These are phyloP conservation scores for Eupithecia vulgata DNA, from an alignment of 2,888 invertebrate genomes.

Conservation along the genomic window DNA sequence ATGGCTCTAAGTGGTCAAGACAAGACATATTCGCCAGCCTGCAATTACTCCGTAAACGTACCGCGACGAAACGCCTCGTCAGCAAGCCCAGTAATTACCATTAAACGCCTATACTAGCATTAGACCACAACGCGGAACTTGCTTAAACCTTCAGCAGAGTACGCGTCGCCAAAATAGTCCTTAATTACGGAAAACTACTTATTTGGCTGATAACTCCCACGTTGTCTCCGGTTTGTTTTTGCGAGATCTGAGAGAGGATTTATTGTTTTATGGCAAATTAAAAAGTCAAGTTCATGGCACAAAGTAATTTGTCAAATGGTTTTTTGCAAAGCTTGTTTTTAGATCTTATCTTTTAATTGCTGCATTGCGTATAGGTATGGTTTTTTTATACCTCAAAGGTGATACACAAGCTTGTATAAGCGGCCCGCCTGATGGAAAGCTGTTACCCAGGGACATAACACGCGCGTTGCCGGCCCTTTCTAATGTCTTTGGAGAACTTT, in stretches of 20 bases:
- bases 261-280: conserved; percentile 24
- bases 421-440: no score
- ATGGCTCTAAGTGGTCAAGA: conserved; percentile 40
- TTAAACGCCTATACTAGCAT: conserved; percentile 73
- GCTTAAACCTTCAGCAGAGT: conserved; percentile 52
- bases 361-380: neutral
- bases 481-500: no score
- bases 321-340: conserved; percentile 18
- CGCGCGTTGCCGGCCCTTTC: no score
- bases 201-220: conserved; percentile 39
- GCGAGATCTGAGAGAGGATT: conserved; percentile 12
- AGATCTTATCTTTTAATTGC: neutral
- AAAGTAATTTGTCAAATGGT: conserved; percentile 11
- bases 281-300: conserved; percentile 9
- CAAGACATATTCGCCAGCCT: conserved; percentile 55
- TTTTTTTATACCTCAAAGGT: no score
- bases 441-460: no score
- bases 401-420: no score
- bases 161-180: conserved; percentile 52
- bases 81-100: conserved; percentile 60
- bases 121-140: conserved; percentile 62
- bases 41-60: conserved; percentile 59
- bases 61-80: conserved; percentile 60
- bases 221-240: conserved; percentile 29
- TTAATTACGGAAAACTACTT: conserved; percentile 47